Evolutionary conservation across 1,140 invertebrate genomes (phyloP), one percentile per base, ranked within the genome.

Genomic region (Leptoteleia sp.): DNA sequence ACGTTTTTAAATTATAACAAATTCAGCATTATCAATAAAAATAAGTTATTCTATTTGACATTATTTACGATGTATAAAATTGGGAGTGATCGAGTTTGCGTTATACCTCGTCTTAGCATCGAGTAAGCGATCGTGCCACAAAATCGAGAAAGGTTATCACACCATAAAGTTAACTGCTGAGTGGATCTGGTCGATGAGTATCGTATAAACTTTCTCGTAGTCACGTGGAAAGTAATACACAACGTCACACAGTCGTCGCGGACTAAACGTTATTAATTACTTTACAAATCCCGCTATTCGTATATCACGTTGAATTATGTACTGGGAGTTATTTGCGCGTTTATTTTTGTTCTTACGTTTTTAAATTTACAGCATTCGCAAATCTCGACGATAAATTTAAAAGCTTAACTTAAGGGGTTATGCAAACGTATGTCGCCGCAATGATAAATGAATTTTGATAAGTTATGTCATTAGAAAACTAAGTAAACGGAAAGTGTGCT

Each of bases 361-460:
- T 61, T 25, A 55, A 52, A 38, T 47, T 37, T 59, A 16, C 25
- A 40, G 15, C 37, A 42, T 47, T 62, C 16, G 25, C 31, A 38
- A 54, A 62, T 55, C 38, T 54, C 16, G 7, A 12, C 15, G 5
- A 62, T 62, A 71, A 71, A 61, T 61, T 43, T 33, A 7, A 38
- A 42, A 37, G 22, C 33, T 47, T 27, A 47, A 48, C 22, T 48
- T n/a, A 50, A 59, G 17, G 59, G 4, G 31, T n/a, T 27, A 12
- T 12, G n/a, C 3, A n/a, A 29, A 40, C 15, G 9, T 31, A 31
- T 3, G 3, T 11, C 5, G 1, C 1, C 1, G 7, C 1, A 22
- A 42, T 59, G 54, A 59, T 31, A 40, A 59, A 70, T 59, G 54
- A 70, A 70, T 59, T 59, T 70, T 59, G 54, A 70, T 70, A 70